Conservation (phyloP, 2,113 vertebrate genomes). For the Xyrauchen texanus region DNA sequence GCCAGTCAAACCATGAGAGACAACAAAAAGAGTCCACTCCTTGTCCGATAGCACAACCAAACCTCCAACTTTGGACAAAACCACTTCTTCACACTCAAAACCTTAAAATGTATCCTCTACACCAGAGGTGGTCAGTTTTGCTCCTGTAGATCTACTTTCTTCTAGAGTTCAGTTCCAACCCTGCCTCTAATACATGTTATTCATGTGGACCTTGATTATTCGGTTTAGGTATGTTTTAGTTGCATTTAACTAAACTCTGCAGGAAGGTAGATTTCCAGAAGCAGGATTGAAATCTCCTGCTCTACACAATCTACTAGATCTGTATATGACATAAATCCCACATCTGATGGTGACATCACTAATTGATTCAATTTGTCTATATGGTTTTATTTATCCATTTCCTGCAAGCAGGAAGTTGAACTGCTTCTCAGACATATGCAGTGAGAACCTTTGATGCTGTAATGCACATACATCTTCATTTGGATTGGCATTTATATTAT, state of each 20-base stretch:
- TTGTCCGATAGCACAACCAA: slow-evolving; percentile 52
- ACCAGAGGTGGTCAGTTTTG: background rate
- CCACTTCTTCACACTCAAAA: slow-evolving; percentile 23
- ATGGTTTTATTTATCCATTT: background rate
- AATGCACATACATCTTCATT: slow-evolving; percentile 25
- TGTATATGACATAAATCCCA: slow-evolving; percentile 3
- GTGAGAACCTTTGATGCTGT: background rate
- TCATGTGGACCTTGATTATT: too few relatives aligned
- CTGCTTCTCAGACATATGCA: slow-evolving; percentile 2
- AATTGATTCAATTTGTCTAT: background rate
- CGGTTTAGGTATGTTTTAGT: background rate
- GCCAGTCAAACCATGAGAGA: slow-evolving; percentile 80
- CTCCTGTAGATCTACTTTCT: slow-evolving; percentile 4
- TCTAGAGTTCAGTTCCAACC: background rate
- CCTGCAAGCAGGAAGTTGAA: background rate
- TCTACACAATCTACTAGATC: slow-evolving; percentile 28
- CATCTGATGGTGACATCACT: slow-evolving; percentile 15
- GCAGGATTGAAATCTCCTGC: background rate
- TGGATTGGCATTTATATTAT: slow-evolving; percentile 34
- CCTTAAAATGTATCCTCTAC: background rate
- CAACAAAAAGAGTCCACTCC: slow-evolving; percentile 12
- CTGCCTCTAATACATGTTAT: background rate
- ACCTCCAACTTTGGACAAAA: slow-evolving; percentile 30
- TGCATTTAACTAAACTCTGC: background rate
- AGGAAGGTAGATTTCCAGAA: background rate